These are phyloP conservation scores for Drosophila fuyamai DNA, from an alignment of 1,140 invertebrate genomes.

Conservation along the genomic window DNA sequence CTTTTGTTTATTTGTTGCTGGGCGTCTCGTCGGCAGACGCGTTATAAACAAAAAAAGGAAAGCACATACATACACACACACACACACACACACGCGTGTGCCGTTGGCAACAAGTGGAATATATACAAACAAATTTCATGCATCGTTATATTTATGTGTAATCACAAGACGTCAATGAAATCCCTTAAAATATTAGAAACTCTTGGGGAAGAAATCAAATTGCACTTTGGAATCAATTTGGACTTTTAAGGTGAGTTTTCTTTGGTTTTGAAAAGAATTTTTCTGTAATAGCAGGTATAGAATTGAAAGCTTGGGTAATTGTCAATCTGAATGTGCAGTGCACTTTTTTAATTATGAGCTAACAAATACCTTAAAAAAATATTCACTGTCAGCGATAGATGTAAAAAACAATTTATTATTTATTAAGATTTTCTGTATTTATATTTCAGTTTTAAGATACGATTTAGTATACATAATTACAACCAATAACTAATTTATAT, in stretches of 20 bases:
- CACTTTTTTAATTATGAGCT: no score
- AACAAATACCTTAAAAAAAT: no score
- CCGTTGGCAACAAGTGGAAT: slow-evolving; percentile 75
- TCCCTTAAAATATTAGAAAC: slow-evolving; percentile 25
- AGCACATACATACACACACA: slow-evolving; percentile 20
- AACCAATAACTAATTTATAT: no score
- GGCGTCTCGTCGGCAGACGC: slow-evolving; percentile 49
- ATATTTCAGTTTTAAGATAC: no score
- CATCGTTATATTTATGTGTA: slow-evolving; percentile 20
- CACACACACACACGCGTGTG: slow-evolving; percentile 19
- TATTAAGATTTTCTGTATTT: no score
- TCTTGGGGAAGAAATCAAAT: neutral
- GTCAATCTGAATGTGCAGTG: neutral
- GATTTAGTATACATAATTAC: no score
- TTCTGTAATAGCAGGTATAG: neutral
- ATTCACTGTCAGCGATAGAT: no score
- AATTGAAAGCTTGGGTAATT: neutral
- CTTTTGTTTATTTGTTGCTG: slow-evolving; percentile 74
- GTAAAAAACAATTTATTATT: no score
- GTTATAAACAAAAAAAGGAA: slow-evolving; percentile 58
- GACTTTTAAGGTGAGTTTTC: neutral
- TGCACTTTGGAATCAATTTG: neutral
- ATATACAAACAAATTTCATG: slow-evolving; percentile 38
- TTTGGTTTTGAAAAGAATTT: neutral
- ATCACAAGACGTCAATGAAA: slow-evolving; percentile 23